phyloP scores from a whole-genome alignment of 2,888 invertebrate species.

The Agrochola macilenta region DNA sequence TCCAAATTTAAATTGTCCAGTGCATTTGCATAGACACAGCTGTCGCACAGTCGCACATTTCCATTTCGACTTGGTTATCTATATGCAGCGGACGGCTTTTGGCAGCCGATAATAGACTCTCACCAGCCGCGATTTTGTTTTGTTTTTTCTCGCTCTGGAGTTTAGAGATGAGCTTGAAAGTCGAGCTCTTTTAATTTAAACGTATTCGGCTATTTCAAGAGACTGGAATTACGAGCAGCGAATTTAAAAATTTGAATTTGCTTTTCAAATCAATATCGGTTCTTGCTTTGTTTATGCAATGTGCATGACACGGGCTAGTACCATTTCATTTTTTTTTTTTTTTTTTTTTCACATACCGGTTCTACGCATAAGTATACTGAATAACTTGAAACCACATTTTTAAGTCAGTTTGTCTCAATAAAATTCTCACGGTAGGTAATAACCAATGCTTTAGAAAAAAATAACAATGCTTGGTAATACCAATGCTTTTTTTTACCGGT shows the following conservation, averaged over 20 bases:
- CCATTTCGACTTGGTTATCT: conserved; percentile 74
- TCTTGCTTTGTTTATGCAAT: background rate
- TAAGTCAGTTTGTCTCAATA: background rate
- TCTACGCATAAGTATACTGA: no score
- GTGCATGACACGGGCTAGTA: no score
- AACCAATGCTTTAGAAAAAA: no score
- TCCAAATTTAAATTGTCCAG: conserved; percentile 77
- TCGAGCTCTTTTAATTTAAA: conserved; percentile 9
- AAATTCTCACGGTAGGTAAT: background rate
- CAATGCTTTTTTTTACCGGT: no score
- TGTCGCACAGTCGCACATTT: conserved; percentile 75
- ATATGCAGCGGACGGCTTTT: conserved; percentile 65
- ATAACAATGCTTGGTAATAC: no score
- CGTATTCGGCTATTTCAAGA: background rate
- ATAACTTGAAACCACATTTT: background rate
- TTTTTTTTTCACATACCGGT: no score
- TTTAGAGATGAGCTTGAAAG: conserved; percentile 8
- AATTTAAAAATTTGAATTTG: background rate
- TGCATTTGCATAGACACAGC: conserved; percentile 80
- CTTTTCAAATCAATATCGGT: background rate
- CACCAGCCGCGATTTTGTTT: conserved; percentile 31
- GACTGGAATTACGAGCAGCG: background rate
- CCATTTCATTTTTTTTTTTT: no score
- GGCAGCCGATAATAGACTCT: conserved; percentile 70
- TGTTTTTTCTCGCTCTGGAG: conserved; percentile 11